Conservation (phyloP, 2,797 vertebrate species). For the Lacerta bilineata region DNA sequence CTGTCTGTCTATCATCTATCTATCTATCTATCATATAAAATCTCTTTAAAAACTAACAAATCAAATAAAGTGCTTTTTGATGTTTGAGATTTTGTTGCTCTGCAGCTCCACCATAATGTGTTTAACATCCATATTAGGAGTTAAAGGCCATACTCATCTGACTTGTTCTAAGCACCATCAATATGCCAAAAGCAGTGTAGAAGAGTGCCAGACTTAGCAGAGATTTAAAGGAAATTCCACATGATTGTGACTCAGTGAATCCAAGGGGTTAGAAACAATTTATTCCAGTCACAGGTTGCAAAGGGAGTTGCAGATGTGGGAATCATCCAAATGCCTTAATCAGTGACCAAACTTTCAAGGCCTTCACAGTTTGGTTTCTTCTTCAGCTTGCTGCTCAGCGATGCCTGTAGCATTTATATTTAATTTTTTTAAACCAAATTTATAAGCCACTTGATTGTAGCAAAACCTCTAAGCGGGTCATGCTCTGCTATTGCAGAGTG, state of each 20-base stretch:
- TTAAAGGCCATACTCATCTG: conserved; percentile 50
- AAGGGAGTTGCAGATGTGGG: background rate
- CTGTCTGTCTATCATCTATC: no score
- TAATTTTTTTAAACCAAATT: no score
- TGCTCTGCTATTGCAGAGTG: no score
- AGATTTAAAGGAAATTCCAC: conserved; percentile 52
- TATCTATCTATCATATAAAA: no score
- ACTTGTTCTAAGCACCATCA: conserved; percentile 36
- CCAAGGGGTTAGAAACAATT: background rate
- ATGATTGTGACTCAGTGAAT: conserved; percentile 62
- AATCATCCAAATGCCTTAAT: background rate
- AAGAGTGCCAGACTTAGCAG: conserved; percentile 48
- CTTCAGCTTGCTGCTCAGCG: background rate
- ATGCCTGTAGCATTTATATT: background rate
- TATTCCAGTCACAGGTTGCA: background rate
- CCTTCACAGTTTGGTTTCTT: background rate
- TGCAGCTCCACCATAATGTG: background rate
- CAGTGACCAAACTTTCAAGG: background rate
- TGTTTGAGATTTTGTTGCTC: background rate
- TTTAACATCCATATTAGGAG: conserved; percentile 39
- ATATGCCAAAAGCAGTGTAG: conserved; percentile 35
- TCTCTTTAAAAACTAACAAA: no score
- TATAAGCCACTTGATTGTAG: no score
- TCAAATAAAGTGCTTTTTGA: background rate
- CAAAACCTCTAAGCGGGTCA: no score